Evolutionary conservation across 2,888 invertebrate species (phyloP), one percentile per base, ranked within the genome.

Genomic region (Patella caerulea): DNA sequence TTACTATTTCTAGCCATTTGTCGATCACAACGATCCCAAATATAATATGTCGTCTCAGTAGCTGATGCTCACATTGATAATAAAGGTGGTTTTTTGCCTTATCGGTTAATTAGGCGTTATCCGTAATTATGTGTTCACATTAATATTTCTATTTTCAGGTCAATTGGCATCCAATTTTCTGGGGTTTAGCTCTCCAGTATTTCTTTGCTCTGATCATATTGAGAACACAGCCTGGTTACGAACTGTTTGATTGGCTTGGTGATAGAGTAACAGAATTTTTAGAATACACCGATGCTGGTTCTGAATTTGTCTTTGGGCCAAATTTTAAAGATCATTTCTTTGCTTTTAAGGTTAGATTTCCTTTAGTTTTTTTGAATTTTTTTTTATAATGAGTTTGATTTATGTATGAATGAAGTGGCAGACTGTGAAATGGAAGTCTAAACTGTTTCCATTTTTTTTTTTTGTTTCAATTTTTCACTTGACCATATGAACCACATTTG

Each of bases 111-210:
- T 5, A 34, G 7, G 4, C 34, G 5, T 34, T 34, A 34, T 34
- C 34, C 4, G 34, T 45, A 45, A 45, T 45, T 45, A 9, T 45
- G 45, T 45, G 45, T 45, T 45, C 7, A 45, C 45, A 53, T 12
- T 53, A 15, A 12, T 12, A 14, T 34, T 70, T 45, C 34, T 52
- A n/a, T 73, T 73, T 76, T n/a, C 82, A 92, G 92, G 90, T 93
- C 29, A 88, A 89, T 73, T 92, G 97, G 97, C 94, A 95, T 14
- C 95, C 95, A 0, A 96, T 98, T 0, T 89, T 95, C 54, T 94
- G 94, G 89, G 98, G 98, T 0, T 92, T 98, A 15, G 92, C 95
- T 0, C 92, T 97, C 7, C 98, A 98, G 92, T 96, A 97, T 88
- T 76, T 94, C 2, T 94, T 98, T 79, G 91, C 92, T 1, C 80